Conservation (phyloP, 2,888 invertebrate species). For the Deroplatys truncata region DNA sequence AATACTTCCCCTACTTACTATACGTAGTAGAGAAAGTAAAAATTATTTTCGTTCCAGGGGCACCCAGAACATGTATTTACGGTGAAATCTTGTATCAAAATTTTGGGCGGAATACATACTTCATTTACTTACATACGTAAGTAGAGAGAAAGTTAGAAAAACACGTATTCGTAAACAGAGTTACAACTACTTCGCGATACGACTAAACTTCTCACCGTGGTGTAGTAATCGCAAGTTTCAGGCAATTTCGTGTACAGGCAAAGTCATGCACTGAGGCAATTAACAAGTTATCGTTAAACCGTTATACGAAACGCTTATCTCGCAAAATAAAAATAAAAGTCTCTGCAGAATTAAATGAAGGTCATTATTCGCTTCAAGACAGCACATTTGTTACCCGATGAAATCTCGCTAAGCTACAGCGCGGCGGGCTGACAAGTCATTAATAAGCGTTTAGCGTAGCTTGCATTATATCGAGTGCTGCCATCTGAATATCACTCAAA, state of each 20-base stretch:
- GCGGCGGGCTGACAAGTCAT: neutral
- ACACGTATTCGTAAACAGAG: neutral
- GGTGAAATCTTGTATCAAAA: too few relatives aligned
- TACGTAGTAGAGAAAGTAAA: too few relatives aligned
- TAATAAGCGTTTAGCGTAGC: neutral
- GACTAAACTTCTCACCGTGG: neutral
- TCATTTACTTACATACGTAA: too few relatives aligned
- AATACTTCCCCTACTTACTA: too few relatives aligned
- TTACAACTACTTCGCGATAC: neutral
- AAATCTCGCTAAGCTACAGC: neutral
- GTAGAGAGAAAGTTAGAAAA: too few relatives aligned
- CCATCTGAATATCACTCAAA: neutral
- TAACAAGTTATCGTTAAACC: neutral
- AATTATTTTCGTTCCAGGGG: too few relatives aligned
- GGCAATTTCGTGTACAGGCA: neutral
- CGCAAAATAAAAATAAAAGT: neutral
- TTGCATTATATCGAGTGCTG: neutral
- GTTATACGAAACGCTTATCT: neutral
- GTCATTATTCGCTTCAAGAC: neutral
- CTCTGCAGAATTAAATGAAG: neutral
- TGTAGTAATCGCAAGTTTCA: too few relatives aligned
- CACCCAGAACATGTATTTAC: too few relatives aligned
- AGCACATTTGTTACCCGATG: neutral
- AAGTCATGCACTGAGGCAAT: neutral
- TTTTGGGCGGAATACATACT: too few relatives aligned